Evolutionary conservation across 2,888 invertebrate species (phyloP), one percentile per base, ranked within the genome.

Genomic region (Caenorhabditis sp.): DNA sequence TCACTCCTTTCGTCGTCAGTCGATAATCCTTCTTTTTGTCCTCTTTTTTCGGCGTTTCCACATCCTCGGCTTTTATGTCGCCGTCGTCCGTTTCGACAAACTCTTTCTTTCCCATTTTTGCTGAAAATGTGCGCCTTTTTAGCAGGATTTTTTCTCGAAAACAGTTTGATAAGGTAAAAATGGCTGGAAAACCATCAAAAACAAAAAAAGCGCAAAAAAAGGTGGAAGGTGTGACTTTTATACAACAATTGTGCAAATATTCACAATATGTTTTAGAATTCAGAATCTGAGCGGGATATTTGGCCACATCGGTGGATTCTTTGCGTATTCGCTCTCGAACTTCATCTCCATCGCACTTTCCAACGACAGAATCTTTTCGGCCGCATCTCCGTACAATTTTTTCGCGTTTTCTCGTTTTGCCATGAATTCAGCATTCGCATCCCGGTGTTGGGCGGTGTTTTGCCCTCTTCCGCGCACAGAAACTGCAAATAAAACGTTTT

Each of bases 271-370:
- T n/a, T n/a, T n/a, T n/a, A n/a, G n/a, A 27, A 15, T 3, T 70
- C 35, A 75, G 22, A 75, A 75, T 56, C 53, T 35, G 37, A 75
- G 58, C 8, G 75, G 75, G 58, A 75, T 75, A 59, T 70, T 70
- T 5, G 75, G 75, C 75, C 75, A 75, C 27, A 70, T 35, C 32
- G 62, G 56, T 5, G 75, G 68, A 43, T 50, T 58, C 27, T 37
- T 17, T 2, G 62, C 35, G 37, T 39, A 70, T 20, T 55, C 70
- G 1, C 41, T 4, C 32, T 76, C 76, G 22, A 76, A 76, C 20
- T 43, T 17, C 62, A 76, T 63, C 26, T 71, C 65, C 8, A 71
- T 2, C 7, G 22, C 27, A 17, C 66, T 71, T 48, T 76, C 71
- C 71, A 65, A 53, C 11, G 76, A 63, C 37, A 71, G 15, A 26